Conservation (phyloP, 2,888 invertebrate species). For the Rhagophthalmus giganteus region DNA sequence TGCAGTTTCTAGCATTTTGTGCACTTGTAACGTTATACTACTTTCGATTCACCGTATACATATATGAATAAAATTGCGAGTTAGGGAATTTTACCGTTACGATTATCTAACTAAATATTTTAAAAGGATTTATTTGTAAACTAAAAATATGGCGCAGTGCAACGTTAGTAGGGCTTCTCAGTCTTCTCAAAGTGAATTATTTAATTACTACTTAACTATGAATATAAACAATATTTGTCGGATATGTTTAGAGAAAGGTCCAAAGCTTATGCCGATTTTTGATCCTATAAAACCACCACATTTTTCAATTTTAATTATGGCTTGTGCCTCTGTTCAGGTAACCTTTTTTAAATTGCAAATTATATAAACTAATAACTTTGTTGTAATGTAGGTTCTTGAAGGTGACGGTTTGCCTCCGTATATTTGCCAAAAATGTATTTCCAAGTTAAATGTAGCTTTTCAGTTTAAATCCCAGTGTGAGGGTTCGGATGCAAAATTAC, state of each 20-base stretch:
- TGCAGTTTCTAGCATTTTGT: background rate
- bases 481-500: conserved; percentile 51
- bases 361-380: background rate
- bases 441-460: conserved; percentile 52
- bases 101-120: background rate
- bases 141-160: conserved; percentile 26
- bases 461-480: conserved; percentile 56
- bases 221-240: conserved; percentile 55
- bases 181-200: conserved; percentile 42
- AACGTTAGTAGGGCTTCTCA: conserved; percentile 21
- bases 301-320: conserved; percentile 54
- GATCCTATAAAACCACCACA: conserved; percentile 54
- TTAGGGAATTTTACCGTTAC: background rate
- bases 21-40: background rate
- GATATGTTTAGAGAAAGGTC: conserved; percentile 53
- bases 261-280: conserved; percentile 54
- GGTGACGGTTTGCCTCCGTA: conserved; percentile 53
- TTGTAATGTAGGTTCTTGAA: conserved; percentile 48
- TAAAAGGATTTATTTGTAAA: conserved; percentile 6
- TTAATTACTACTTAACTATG: conserved; percentile 53
- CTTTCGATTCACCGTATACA: background rate
- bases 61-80: background rate
- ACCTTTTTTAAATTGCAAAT: conserved; percentile 11
- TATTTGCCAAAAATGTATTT: conserved; percentile 54
- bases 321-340: conserved; percentile 55